These are phyloP conservation scores for Irena cyanogastra DNA, from an alignment of 2,113 vertebrate genomes.

Conservation along the genomic window DNA sequence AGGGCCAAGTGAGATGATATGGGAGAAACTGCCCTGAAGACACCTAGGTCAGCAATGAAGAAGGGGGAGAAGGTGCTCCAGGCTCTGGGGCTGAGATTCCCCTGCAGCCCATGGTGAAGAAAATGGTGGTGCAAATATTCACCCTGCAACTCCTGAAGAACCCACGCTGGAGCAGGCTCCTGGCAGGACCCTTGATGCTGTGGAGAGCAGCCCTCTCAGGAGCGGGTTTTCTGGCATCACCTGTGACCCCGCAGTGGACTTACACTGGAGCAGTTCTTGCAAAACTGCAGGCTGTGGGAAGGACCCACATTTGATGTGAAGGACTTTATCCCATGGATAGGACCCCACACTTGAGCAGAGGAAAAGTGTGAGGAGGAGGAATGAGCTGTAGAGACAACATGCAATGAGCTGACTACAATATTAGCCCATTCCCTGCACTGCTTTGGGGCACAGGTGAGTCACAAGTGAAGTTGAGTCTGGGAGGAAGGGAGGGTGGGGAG, in stretches of 20 bases:
- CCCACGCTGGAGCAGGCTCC: not conserved
- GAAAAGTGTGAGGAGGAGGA: not conserved
- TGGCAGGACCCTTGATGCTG: not conserved
- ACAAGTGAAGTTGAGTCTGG: not conserved
- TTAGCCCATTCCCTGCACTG: not conserved
- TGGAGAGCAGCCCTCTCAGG: not conserved
- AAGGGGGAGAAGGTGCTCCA: not conserved
- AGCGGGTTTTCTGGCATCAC: not conserved
- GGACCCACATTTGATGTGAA: not conserved
- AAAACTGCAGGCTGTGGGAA: not conserved
- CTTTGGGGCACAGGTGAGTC: not conserved
- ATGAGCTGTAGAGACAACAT: not conserved
- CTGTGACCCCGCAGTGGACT: rapidly evolving
- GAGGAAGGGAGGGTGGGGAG: not conserved
- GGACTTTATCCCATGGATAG: not conserved
- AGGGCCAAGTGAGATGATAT: not conserved
- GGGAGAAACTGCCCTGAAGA: not conserved
- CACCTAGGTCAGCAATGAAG: not conserved
- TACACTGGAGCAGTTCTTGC: not conserved
- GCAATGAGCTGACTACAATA: not conserved
- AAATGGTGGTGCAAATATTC: not conserved
- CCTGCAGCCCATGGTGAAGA: not conserved
- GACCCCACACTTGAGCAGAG: not conserved
- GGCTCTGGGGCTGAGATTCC: not conserved
- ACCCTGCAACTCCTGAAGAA: not conserved